These are phyloP conservation scores for Monochamus alternatus DNA, from an alignment of 2,888 invertebrate species.

Conservation along the genomic window DNA sequence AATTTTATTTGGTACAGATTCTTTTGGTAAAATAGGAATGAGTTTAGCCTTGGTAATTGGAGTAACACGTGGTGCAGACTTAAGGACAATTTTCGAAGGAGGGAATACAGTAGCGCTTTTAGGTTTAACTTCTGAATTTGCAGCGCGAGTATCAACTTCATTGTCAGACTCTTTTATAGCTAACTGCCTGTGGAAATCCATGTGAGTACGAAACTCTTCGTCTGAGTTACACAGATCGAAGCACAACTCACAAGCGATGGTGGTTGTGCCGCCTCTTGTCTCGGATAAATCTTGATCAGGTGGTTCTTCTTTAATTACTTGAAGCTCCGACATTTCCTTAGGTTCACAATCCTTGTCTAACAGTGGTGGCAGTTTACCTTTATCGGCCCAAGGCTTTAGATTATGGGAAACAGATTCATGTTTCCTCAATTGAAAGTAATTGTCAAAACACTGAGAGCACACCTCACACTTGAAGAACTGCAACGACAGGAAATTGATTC, in stretches of 20 bases:
- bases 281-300: neutral
- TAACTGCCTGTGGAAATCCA: slow-evolving; percentile 23
- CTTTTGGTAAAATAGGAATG: no score
- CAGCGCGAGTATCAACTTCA: no score
- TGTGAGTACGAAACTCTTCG: slow-evolving; percentile 2
- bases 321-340: neutral
- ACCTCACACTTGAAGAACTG: slow-evolving; percentile 22
- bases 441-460: slow-evolving; percentile 7
- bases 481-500: neutral
- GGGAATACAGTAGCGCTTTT: no score
- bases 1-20: neutral
- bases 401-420: slow-evolving; percentile 19
- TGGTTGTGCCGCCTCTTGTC: neutral
- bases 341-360: neutral
- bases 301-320: neutral
- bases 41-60: no score
- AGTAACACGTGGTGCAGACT: no score
- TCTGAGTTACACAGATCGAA: slow-evolving; percentile 25
- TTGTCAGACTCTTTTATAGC: slow-evolving; percentile 2
- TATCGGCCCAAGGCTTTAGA: slow-evolving; percentile 10
- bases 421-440: slow-evolving; percentile 15
- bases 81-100: no score
- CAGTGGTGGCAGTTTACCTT: neutral
- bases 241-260: slow-evolving; percentile 21
- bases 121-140: no score